phyloP scores from a whole-genome alignment of 2,113 vertebrate species.

The Macroglossus sobrinus region DNA sequence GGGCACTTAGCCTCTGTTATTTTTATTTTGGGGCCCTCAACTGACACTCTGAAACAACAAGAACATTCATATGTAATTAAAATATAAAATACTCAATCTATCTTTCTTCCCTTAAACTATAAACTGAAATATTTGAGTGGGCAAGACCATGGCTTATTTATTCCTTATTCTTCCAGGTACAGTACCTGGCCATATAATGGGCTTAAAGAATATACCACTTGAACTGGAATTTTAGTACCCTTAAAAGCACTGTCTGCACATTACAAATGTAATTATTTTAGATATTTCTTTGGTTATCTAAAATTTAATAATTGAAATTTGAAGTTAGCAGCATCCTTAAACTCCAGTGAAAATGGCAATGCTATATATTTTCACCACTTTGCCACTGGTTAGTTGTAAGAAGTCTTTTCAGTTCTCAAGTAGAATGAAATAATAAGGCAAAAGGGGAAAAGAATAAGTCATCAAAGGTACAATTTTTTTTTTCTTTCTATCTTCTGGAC shows the following conservation, averaged over 20 bases:
- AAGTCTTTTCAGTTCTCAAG: conserved; percentile 6
- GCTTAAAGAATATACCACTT: neutral
- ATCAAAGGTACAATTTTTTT: neutral
- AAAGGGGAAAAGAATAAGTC: neutral
- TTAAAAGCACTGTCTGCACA: neutral
- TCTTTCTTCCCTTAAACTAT: neutral
- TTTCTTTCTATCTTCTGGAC: neutral
- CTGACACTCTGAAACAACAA: neutral
- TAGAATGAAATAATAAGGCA: conserved; percentile 24
- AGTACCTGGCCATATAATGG: neutral
- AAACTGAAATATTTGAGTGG: neutral
- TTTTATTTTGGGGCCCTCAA: neutral
- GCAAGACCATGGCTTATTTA: neutral
- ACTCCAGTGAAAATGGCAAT: neutral
- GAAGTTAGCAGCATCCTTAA: neutral
- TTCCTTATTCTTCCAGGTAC: neutral
- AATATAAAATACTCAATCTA: neutral
- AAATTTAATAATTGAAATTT: neutral
- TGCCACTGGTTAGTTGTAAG: neutral
- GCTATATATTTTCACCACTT: neutral
- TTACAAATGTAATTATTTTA: neutral
- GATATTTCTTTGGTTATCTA: neutral
- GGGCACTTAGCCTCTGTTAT: neutral
- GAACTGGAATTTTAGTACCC: neutral
- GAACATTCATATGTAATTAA: neutral